A percentile compares a stretch with the other conserved stretches of the same genome.
Conservation (phyloP, 2,888 invertebrate genomes). For the Leucania comma region DNA sequence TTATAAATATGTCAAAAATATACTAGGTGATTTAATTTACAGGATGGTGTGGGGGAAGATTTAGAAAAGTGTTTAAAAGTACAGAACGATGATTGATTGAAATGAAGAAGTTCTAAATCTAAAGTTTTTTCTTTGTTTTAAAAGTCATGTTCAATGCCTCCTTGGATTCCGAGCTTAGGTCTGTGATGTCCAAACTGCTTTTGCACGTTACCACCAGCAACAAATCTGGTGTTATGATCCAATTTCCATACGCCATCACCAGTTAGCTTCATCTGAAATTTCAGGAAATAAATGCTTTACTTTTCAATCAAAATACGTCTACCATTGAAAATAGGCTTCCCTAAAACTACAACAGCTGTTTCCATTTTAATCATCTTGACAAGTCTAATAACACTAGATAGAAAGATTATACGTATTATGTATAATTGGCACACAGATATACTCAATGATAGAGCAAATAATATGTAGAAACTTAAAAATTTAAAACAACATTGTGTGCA, state of each 20-base stretch:
- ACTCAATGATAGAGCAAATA: too few species aligned
- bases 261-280: conserved; percentile 67
- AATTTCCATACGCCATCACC: conserved; percentile 76
- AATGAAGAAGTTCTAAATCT: not conserved
- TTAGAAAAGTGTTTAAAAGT: not conserved
- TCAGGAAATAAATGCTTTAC: not conserved
- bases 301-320: too few species aligned
- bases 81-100: not conserved
- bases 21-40: not conserved
- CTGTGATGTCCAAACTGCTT: conserved; percentile 69
- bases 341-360: too few species aligned
- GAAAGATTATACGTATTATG: too few species aligned
- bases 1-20: too few species aligned
- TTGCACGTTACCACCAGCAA: conserved; percentile 71
- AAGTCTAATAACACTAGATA: too few species aligned
- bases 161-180: conserved; percentile 71
- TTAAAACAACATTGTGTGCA: too few species aligned
- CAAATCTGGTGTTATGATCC: conserved; percentile 71
- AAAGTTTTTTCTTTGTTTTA: conserved; percentile 14
- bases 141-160: conserved; percentile 66
- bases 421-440: too few species aligned
- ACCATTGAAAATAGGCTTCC: too few species aligned
- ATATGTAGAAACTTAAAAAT: too few species aligned
- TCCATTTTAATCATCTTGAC: too few species aligned
- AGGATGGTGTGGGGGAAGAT: not conserved